Evolutionary conservation across 2,797 vertebrate genomes (phyloP).

Genomic region (Rhynchonycteris naso): DNA sequence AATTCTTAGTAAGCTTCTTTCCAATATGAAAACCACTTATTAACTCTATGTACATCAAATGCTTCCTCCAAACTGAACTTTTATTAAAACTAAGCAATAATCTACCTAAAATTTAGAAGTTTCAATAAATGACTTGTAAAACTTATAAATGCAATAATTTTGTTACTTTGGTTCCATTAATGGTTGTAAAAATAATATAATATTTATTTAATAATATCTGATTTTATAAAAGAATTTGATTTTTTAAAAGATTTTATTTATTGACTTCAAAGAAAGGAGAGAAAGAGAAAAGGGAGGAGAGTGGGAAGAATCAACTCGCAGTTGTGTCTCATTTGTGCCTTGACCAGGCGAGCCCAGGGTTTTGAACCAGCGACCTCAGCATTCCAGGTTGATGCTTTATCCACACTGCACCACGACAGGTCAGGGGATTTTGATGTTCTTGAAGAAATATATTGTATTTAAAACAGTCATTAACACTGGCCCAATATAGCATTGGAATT

Average conservation of each 20-base stretch:
- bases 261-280: too few species aligned
- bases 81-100: constrained; percentile 37
- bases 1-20: not conserved
- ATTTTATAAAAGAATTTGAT: constrained; percentile 62
- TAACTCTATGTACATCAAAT: not conserved
- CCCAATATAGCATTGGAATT: not conserved
- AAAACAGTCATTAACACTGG: constrained; percentile 54
- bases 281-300: too few species aligned
- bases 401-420: too few species aligned
- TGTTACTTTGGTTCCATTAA: constrained; percentile 37
- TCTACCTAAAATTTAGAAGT: constrained; percentile 31
- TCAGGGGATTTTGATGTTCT: constrained; percentile 54
- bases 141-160: constrained; percentile 32
- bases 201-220: constrained; percentile 47
- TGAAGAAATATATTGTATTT: constrained; percentile 45
- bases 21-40: constrained; percentile 27
- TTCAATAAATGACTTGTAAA: constrained; percentile 51
- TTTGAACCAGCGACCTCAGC: too few species aligned
- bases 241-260: not conserved
- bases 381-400: too few species aligned
- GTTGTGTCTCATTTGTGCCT: too few species aligned
- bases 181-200: constrained; percentile 54
- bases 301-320: too few species aligned
- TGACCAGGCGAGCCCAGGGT: too few species aligned
- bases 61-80: not conserved